These are phyloP conservation scores for Papilio elwesi DNA, from an alignment of 2,888 invertebrate genomes.

Conservation along the genomic window DNA sequence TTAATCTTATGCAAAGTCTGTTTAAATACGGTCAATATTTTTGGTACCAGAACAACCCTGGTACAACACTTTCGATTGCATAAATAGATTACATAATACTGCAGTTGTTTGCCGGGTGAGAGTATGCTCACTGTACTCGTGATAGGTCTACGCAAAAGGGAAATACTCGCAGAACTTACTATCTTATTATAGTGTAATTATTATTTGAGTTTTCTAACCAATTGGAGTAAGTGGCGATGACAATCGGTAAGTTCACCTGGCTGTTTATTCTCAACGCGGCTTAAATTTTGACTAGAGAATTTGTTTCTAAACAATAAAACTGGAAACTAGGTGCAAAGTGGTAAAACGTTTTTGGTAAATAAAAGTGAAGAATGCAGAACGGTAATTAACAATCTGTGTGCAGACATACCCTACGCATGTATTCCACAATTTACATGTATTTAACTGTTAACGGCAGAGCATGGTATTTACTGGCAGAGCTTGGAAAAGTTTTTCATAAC, in stretches of 20 bases:
- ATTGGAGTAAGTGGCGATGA: too few species aligned
- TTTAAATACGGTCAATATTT: background rate
- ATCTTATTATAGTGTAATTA: background rate
- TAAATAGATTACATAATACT: constrained; percentile 29
- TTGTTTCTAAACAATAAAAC: too few species aligned
- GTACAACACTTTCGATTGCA: constrained; percentile 8
- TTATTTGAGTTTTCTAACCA: too few species aligned
- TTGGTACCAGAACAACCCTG: constrained; percentile 1
- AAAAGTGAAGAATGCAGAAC: background rate
- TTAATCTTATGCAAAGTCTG: too few species aligned
- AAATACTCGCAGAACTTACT: background rate
- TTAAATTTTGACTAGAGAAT: too few species aligned
- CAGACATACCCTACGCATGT: background rate
- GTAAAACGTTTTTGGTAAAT: too few species aligned
- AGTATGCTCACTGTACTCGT: background rate
- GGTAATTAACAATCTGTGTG: background rate
- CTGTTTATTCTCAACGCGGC: too few species aligned
- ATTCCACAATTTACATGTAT: constrained; percentile 5
- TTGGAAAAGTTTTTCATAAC: constrained; percentile 8
- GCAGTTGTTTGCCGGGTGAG: constrained; percentile 27
- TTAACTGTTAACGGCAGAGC: background rate
- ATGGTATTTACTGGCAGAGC: background rate
- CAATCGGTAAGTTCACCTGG: too few species aligned
- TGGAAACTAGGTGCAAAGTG: too few species aligned
- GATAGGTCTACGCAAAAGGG: background rate